These are phyloP conservation scores for Seriola quinqueradiata DNA, from an alignment of 2,113 vertebrate genomes.

Conservation along the genomic window DNA sequence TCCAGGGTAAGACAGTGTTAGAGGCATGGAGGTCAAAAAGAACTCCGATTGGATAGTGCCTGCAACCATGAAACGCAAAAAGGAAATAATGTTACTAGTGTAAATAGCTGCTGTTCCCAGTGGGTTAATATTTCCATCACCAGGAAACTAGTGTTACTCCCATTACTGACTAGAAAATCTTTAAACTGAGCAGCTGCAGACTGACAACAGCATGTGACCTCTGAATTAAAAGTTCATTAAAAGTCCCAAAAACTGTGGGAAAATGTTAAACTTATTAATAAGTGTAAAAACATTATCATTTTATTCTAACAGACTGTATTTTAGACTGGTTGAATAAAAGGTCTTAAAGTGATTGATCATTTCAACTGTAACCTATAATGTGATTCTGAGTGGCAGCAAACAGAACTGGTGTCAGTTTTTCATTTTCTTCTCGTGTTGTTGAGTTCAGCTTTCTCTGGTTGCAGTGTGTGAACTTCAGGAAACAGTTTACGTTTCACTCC, in stretches of 20 bases:
- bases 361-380: neutral
- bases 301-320: too few species aligned
- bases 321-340: neutral
- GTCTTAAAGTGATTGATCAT: neutral
- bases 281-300: too few species aligned
- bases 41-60: slow-evolving; percentile 98
- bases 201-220: too few species aligned
- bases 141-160: neutral
- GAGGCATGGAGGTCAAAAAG: slow-evolving; percentile 97
- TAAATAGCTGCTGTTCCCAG: slow-evolving; percentile 1
- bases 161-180: too few species aligned
- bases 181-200: too few species aligned
- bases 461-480: neutral
- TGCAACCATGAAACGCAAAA: slow-evolving; percentile 70
- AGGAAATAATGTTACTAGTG: neutral
- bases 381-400: neutral
- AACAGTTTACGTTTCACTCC: slow-evolving; percentile 9
- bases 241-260: too few species aligned
- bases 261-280: too few species aligned
- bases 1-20: slow-evolving; percentile 96
- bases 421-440: neutral
- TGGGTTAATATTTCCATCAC: neutral
- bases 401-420: neutral
- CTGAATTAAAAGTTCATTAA: too few species aligned
- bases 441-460: neutral